Conservation (phyloP, 2,797 vertebrate species). For the Babyrousa celebensis region DNA sequence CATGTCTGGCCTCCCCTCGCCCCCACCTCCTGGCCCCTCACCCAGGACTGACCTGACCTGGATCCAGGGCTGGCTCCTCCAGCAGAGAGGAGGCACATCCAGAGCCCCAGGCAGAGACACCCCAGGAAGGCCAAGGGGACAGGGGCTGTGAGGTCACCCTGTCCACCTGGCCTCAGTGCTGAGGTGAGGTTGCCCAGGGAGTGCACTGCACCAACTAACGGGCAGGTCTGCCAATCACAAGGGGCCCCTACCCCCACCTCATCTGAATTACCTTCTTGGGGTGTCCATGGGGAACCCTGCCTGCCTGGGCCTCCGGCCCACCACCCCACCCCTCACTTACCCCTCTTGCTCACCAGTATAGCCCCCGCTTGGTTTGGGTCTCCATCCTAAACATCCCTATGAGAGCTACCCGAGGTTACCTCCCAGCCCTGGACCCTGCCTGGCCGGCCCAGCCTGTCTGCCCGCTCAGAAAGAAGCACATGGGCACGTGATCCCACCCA, state of each 20-base stretch:
- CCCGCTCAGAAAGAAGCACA: background rate
- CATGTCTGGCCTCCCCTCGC: background rate
- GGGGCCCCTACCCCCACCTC: background rate
- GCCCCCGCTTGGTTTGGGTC: background rate
- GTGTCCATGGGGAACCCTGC: background rate
- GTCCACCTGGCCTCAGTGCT: background rate
- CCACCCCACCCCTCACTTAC: accelerated
- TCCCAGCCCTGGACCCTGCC: background rate
- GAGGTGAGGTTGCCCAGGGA: background rate
- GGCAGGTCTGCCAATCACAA: background rate
- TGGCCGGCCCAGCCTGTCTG: background rate
- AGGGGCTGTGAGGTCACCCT: background rate
- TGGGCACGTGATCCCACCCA: background rate
- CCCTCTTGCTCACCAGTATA: background rate
- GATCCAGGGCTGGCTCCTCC: background rate
- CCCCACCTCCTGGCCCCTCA: background rate
- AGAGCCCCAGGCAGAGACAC: background rate
- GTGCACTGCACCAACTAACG: background rate
- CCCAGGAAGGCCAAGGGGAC: background rate
- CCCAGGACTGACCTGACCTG: background rate
- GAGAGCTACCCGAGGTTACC: background rate
- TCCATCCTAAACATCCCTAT: background rate
- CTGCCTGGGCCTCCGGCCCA: background rate
- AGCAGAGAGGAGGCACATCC: background rate
- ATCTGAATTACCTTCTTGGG: background rate